phyloP scores from a whole-genome alignment of 2,113 vertebrate genomes.

The Apus apus region DNA sequence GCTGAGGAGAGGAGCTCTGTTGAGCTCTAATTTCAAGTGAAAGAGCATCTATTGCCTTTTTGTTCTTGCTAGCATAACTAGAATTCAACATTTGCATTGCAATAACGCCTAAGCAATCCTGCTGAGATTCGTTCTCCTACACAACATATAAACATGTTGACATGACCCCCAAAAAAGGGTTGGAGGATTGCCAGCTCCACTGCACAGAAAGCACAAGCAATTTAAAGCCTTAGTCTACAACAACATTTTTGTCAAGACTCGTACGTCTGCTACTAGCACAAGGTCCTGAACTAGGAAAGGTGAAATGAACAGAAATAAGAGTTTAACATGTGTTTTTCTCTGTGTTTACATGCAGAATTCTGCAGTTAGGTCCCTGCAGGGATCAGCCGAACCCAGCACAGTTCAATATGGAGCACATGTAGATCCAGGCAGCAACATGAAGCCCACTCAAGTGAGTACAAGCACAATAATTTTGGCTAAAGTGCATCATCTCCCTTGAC shows the following conservation, averaged over 20 bases:
- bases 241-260: accelerated
- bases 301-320: not conserved
- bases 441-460: not conserved
- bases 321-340: not conserved
- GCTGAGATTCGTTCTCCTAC: not conserved
- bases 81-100: conserved; percentile 27
- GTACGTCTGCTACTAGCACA: not conserved
- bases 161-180: not conserved
- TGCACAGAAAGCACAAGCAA: not conserved
- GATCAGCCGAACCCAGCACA: not conserved
- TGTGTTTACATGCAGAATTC: not conserved
- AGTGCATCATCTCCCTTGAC: too few relatives aligned
- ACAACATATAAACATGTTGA: not conserved
- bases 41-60: not conserved
- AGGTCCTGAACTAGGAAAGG: not conserved
- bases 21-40: not conserved
- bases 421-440: not conserved
- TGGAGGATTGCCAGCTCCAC: not conserved
- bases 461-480: accelerated
- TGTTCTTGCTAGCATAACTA: not conserved
- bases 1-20: not conserved
- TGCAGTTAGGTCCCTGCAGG: not conserved
- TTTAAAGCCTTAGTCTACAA: not conserved
- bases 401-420: accelerated
- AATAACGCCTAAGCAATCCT: not conserved